Conservation (phyloP, 1,140 invertebrate species). For the Drosophila setifemur region DNA sequence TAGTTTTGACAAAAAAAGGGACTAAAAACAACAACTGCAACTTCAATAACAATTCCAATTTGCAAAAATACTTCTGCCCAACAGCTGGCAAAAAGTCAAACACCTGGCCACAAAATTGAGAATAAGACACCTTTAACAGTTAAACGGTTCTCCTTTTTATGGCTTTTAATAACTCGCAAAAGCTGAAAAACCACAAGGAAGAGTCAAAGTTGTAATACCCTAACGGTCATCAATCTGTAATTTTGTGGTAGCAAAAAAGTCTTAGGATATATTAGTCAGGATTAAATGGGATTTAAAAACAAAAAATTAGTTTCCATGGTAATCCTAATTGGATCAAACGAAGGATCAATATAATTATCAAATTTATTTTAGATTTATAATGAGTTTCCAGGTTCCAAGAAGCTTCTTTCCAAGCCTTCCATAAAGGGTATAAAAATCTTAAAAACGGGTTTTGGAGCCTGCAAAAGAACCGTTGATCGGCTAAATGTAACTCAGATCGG, state of each 20-base stretch:
- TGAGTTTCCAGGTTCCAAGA: too few species aligned
- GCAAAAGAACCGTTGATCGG: slow-evolving; percentile 52
- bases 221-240: too few species aligned
- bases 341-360: too few species aligned
- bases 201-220: too few species aligned
- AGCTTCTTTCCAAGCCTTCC: too few species aligned
- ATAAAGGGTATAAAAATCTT: too few species aligned
- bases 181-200: neutral
- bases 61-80: slow-evolving; percentile 17
- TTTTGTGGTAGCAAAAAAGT: too few species aligned
- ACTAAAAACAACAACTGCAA: neutral
- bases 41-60: slow-evolving; percentile 29
- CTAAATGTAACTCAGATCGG: slow-evolving; percentile 10
- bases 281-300: too few species aligned
- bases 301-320: too few species aligned
- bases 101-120: slow-evolving; percentile 47
- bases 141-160: slow-evolving; percentile 41
- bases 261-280: too few species aligned
- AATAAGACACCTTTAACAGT: slow-evolving; percentile 41
- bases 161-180: slow-evolving; percentile 33
- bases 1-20: neutral
- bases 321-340: too few species aligned
- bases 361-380: too few species aligned
- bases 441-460: slow-evolving; percentile 57
- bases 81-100: slow-evolving; percentile 40